These are phyloP conservation scores for Pseudochirops corinnae DNA, from an alignment of 2,797 vertebrate species.

Conservation along the genomic window DNA sequence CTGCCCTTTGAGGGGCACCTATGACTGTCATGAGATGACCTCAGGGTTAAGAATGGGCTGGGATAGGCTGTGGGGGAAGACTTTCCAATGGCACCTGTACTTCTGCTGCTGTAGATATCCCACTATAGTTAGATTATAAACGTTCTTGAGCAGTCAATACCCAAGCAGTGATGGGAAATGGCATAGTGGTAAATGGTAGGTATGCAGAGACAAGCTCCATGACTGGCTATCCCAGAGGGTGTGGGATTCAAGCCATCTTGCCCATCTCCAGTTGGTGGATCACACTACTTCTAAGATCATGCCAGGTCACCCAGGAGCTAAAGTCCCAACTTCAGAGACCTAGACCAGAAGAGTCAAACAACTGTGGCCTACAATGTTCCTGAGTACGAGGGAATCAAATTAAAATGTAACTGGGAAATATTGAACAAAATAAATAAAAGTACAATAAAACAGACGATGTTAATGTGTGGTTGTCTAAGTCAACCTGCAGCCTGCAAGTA, in stretches of 20 bases:
- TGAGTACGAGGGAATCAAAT: background rate
- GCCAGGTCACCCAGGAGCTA: background rate
- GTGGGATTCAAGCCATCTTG: background rate
- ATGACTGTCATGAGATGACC: background rate
- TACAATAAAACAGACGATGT: background rate
- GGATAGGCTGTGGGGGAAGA: no score
- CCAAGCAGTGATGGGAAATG: background rate
- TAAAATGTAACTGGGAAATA: background rate
- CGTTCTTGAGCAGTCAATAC: background rate
- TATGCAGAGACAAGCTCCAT: background rate
- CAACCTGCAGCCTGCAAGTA: background rate
- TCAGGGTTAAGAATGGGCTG: background rate
- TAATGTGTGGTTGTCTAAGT: background rate
- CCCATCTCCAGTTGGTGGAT: background rate
- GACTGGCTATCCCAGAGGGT: background rate
- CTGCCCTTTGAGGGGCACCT: background rate
- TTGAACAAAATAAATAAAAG: background rate
- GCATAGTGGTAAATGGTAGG: background rate
- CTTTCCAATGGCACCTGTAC: background rate
- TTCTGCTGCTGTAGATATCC: background rate
- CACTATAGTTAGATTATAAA: background rate
- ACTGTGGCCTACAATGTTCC: background rate
- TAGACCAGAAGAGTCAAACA: background rate
- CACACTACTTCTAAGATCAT: background rate
- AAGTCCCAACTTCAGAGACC: background rate